phyloP scores from a whole-genome alignment of 1,140 invertebrate species.

The Psilanteris sp. region DNA sequence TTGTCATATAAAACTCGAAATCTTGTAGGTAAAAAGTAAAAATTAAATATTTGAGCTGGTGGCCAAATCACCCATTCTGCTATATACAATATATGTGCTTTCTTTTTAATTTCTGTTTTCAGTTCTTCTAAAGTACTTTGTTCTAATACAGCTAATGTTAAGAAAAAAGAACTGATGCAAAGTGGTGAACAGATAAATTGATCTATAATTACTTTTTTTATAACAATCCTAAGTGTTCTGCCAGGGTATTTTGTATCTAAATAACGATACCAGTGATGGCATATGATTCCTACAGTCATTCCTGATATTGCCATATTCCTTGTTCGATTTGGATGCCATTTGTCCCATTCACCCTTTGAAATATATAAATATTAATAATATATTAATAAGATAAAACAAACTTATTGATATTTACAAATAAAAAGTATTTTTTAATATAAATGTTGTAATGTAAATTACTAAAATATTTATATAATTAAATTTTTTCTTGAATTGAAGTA shows the following conservation, averaged over 20 bases:
- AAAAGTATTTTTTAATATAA: too few species aligned
- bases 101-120: slow-evolving; percentile 86
- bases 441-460: too few species aligned
- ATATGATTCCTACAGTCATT: slow-evolving; percentile 88
- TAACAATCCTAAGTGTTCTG: slow-evolving; percentile 84
- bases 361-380: too few species aligned
- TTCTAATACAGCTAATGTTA: slow-evolving; percentile 88
- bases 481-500: too few species aligned
- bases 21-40: slow-evolving; percentile 90
- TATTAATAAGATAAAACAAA: too few species aligned
- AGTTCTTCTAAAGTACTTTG: slow-evolving; percentile 83
- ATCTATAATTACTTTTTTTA: slow-evolving; percentile 93
- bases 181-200: slow-evolving; percentile 93
- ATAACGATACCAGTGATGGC: slow-evolving; percentile 91
- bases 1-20: slow-evolving; percentile 95
- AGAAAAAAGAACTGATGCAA: slow-evolving; percentile 89
- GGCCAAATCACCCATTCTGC: slow-evolving; percentile 92
- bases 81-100: slow-evolving; percentile 88
- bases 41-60: slow-evolving; percentile 91
- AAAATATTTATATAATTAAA: too few species aligned
- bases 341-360: slow-evolving; percentile 78
- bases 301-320: slow-evolving; percentile 90
- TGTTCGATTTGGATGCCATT: slow-evolving; percentile 85
- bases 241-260: slow-evolving; percentile 87
- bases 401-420: too few species aligned